phyloP scores from a whole-genome alignment of 2,113 vertebrate genomes.

The Oxyruncus cristatus region DNA sequence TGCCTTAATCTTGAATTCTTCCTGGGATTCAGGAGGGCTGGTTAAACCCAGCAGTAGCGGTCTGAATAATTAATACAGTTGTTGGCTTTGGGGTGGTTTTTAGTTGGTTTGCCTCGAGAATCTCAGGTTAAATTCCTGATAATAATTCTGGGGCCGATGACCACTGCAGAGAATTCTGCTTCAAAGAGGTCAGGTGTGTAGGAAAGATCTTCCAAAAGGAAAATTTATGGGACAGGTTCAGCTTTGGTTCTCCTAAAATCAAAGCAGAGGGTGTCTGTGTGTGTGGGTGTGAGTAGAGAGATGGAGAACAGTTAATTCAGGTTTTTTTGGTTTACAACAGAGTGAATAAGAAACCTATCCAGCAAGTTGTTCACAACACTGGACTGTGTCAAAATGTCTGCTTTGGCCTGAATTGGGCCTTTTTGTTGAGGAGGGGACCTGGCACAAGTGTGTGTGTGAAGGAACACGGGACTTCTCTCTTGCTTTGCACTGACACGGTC shows the following conservation, averaged over 20 bases:
- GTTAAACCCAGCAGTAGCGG: not conserved
- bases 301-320: not conserved
- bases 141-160: not conserved
- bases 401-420: not conserved
- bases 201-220: not conserved
- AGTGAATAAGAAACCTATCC: not conserved
- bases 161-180: not conserved
- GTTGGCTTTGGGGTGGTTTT: not conserved
- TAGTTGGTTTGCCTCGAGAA: not conserved
- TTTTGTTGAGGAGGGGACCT: not conserved
- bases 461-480: accelerated
- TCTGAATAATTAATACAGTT: not conserved
- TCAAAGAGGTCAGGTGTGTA: not conserved
- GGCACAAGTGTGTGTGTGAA: accelerated
- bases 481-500: not conserved
- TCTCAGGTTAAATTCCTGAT: not conserved
- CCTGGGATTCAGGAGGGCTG: not conserved
- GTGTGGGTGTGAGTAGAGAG: accelerated
- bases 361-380: not conserved
- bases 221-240: not conserved
- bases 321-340: not conserved
- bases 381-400: not conserved
- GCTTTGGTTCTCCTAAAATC: not conserved
- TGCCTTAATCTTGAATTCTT: not conserved
- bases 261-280: not conserved